Evolutionary conservation across 2,888 invertebrate species (phyloP).

Genomic region (Apodemia mormo): DNA sequence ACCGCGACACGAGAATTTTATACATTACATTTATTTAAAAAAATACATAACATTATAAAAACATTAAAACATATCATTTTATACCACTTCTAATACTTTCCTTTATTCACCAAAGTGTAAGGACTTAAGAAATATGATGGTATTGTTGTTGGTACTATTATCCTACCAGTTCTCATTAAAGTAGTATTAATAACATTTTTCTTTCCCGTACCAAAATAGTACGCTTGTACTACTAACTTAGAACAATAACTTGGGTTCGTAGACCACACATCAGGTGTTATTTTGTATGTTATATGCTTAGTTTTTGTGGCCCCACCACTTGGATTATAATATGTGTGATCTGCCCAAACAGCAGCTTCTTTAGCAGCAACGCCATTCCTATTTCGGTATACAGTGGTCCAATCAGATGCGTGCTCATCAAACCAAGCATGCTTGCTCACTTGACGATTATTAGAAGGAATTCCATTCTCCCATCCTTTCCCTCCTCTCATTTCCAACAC

Average conservation of each 20-base stretch:
- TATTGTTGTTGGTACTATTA: constrained; percentile 51
- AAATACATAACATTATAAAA: too few relatives aligned
- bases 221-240: constrained; percentile 57
- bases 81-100: constrained; percentile 45
- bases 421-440: constrained; percentile 53
- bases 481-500: constrained; percentile 60
- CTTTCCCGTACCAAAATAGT: constrained; percentile 52
- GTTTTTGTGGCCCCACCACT: constrained; percentile 48
- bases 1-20: too few relatives aligned
- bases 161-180: constrained; percentile 37
- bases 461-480: constrained; percentile 45
- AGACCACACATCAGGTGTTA: constrained; percentile 46
- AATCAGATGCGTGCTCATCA: constrained; percentile 51
- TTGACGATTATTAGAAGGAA: constrained; percentile 53
- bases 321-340: constrained; percentile 51
- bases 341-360: constrained; percentile 54
- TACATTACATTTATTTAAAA: too few relatives aligned
- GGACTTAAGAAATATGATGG: constrained; percentile 52
- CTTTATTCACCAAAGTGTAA: constrained; percentile 50
- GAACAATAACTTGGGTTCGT: constrained; percentile 58
- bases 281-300: constrained; percentile 50
- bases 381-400: constrained; percentile 56
- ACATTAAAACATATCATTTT: neutral
- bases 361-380: constrained; percentile 45
- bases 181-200: constrained; percentile 47